phyloP scores from a whole-genome alignment of 2,888 invertebrate genomes.

The Harpagoxenus sublaevis region DNA sequence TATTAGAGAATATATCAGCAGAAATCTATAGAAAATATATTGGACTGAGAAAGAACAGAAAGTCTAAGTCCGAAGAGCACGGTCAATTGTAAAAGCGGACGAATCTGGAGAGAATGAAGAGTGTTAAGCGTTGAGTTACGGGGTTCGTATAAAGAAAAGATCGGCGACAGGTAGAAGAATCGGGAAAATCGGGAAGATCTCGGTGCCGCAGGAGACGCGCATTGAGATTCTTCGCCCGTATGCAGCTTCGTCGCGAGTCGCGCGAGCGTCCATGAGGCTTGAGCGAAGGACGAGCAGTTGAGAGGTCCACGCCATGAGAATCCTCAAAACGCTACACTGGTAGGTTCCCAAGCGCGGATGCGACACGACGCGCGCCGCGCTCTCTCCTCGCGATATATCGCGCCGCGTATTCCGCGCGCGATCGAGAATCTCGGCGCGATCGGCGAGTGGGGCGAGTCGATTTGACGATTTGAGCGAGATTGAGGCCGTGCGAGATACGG shows the following conservation, averaged over 20 bases:
- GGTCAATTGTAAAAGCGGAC: slow-evolving; percentile 56
- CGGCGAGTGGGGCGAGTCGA: neutral
- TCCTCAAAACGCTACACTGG: slow-evolving; percentile 86
- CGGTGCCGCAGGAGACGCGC: slow-evolving; percentile 47
- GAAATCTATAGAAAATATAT: neutral
- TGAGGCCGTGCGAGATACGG: neutral
- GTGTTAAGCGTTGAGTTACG: neutral
- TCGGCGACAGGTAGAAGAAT: slow-evolving; percentile 18
- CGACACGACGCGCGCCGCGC: neutral
- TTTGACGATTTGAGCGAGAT: neutral
- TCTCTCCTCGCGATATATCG: neutral
- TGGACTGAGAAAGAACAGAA: slow-evolving; percentile 33
- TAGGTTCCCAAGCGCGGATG: slow-evolving; percentile 76
- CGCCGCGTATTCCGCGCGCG: slow-evolving; percentile 8
- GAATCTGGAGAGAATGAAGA: neutral
- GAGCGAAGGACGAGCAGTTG: slow-evolving; percentile 74
- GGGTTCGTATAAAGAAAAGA: slow-evolving; percentile 37
- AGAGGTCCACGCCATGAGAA: slow-evolving; percentile 85
- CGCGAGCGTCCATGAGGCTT: slow-evolving; percentile 74
- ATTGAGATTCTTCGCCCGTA: slow-evolving; percentile 76
- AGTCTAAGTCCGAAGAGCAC: neutral
- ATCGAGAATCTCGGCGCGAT: slow-evolving; percentile 19
- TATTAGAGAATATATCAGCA: neutral
- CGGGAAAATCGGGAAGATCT: slow-evolving; percentile 61
- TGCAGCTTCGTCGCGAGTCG: slow-evolving; percentile 67